Percentiles rank a stretch among this genome's conserved stretches.
These are phyloP conservation scores for Meganola albula DNA, from an alignment of 2,888 invertebrate genomes.

Conservation along the genomic window DNA sequence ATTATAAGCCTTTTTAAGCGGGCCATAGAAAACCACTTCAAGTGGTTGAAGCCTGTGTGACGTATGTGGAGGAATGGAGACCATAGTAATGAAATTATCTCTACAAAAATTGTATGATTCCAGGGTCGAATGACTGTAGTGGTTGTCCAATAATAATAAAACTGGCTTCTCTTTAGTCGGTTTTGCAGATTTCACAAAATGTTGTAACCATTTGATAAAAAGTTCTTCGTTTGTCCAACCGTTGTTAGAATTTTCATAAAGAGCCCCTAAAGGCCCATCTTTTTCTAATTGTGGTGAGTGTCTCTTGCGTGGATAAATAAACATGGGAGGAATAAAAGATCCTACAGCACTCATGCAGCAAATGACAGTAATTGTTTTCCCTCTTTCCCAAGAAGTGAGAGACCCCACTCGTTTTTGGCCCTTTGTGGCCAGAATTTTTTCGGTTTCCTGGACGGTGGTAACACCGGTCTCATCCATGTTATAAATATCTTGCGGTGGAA, in stretches of 20 bases:
- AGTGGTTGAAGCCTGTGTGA: constrained; percentile 27
- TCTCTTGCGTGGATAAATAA: constrained; percentile 44
- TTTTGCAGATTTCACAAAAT: constrained; percentile 31
- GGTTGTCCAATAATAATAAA: constrained; percentile 30
- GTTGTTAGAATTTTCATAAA: constrained; percentile 11
- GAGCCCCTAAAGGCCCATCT: constrained; percentile 33
- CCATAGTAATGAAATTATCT: constrained; percentile 13
- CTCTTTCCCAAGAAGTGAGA: constrained; percentile 22
- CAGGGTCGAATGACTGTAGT: constrained; percentile 12
- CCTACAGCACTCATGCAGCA: constrained; percentile 41
- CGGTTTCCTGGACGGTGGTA: constrained; percentile 33
- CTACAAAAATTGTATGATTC: constrained; percentile 26
- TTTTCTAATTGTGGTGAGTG: constrained; percentile 32
- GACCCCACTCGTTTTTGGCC: constrained; percentile 38
- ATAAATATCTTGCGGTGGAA: constrained; percentile 29
- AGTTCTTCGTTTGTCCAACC: constrained; percentile 6
- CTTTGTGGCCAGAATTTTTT: constrained; percentile 30
- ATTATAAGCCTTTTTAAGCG: constrained; percentile 30
- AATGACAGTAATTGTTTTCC: constrained; percentile 33
- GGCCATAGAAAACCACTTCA: constrained; percentile 29
- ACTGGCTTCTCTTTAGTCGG: constrained; percentile 22
- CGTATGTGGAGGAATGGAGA: constrained; percentile 24
- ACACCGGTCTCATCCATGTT: constrained; percentile 44
- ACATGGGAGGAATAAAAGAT: constrained; percentile 42
- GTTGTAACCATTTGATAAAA: constrained; percentile 11